These are phyloP conservation scores for Laothoe populi DNA, from an alignment of 2,888 invertebrate genomes.

Conservation along the genomic window DNA sequence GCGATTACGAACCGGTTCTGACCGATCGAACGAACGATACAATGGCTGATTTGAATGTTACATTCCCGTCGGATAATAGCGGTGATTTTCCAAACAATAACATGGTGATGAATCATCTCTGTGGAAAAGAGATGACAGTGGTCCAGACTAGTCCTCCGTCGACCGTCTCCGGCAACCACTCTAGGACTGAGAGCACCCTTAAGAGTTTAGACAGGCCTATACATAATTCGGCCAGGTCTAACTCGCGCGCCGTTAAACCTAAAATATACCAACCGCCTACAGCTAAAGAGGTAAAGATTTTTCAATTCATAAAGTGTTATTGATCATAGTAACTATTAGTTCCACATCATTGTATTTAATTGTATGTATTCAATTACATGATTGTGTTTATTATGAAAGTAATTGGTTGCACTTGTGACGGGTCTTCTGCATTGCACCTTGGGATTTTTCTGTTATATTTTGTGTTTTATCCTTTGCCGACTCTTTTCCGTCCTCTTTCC, in stretches of 20 bases:
- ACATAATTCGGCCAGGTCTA: slow-evolving; percentile 51
- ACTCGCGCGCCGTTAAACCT: slow-evolving; percentile 33
- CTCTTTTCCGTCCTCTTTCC: background rate
- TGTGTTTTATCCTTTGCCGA: background rate
- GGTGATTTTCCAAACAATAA: slow-evolving; percentile 50
- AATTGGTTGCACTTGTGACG: slow-evolving; percentile 11
- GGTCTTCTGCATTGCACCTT: background rate
- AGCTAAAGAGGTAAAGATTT: slow-evolving; percentile 58
- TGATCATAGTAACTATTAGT: background rate
- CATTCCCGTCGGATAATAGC: slow-evolving; percentile 73
- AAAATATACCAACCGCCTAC: slow-evolving; percentile 47
- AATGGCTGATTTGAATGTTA: slow-evolving; percentile 76
- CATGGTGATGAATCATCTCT: slow-evolving; percentile 34
- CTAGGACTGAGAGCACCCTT: slow-evolving; percentile 52
- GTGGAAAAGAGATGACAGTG: slow-evolving; percentile 42
- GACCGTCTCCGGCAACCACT: slow-evolving; percentile 20
- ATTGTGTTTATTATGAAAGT: background rate
- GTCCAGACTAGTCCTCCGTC: slow-evolving; percentile 40
- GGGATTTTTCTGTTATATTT: background rate
- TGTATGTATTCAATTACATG: background rate
- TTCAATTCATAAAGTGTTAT: background rate
- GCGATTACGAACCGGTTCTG: slow-evolving; percentile 64
- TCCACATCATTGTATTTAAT: slow-evolving; percentile 4
- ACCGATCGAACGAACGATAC: slow-evolving; percentile 81
- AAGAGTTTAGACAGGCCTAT: slow-evolving; percentile 53